These are phyloP conservation scores for Corbicula japonica DNA, from an alignment of 2,888 invertebrate species.

Conservation along the genomic window DNA sequence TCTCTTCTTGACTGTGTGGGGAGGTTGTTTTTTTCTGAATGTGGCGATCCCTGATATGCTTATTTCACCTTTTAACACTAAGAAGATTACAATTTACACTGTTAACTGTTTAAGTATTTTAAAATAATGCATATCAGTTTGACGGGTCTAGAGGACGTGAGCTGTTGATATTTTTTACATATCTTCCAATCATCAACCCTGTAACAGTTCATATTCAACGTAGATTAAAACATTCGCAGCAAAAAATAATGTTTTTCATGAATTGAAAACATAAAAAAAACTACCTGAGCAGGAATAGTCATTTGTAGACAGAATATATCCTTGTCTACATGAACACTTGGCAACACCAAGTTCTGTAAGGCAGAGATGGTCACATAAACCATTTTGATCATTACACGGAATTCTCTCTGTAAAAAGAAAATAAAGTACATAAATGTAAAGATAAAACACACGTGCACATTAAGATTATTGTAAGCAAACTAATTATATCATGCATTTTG, in stretches of 20 bases:
- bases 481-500: not conserved
- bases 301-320: slow-evolving; percentile 17
- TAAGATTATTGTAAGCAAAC: not conserved
- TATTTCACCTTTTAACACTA: too few species aligned
- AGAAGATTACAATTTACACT: too few species aligned
- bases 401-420: not conserved
- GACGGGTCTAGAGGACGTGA: not conserved
- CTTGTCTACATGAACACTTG: slow-evolving; percentile 13
- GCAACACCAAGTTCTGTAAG: slow-evolving; percentile 11
- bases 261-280: not conserved
- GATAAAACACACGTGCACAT: not conserved
- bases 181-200: not conserved
- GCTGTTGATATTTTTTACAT: not conserved
- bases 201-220: not conserved
- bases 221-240: not conserved
- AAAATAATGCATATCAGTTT: too few species aligned
- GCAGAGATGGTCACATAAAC: slow-evolving; percentile 26
- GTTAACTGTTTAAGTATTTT: too few species aligned
- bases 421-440: not conserved
- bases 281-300: slow-evolving; percentile 21
- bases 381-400: slow-evolving; percentile 7
- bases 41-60: too few species aligned
- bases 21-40: too few species aligned
- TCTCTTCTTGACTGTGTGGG: too few species aligned
- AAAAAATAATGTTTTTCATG: not conserved